A percentile compares a stretch with the other conserved stretches of the same genome.
Evolutionary conservation across 2,797 vertebrate species (phyloP).

Genomic region (Bovichtus variegatus): DNA sequence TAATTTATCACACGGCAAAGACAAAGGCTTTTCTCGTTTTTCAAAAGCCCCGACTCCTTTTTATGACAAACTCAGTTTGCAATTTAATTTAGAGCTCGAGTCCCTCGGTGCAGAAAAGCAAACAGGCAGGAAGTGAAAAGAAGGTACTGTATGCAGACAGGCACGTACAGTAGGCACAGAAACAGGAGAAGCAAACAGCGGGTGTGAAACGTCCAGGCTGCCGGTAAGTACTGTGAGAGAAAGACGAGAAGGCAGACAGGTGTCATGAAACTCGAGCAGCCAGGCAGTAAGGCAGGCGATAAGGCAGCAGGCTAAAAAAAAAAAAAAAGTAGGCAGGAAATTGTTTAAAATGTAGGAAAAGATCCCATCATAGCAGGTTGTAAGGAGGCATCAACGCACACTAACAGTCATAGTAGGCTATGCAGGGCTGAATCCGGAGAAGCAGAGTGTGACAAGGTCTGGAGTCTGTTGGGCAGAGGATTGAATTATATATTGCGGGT

Average conservation of each 20-base stretch:
- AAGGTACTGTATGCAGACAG: conserved; percentile 65
- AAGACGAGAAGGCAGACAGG: conserved; percentile 73
- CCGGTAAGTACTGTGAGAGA: conserved; percentile 52
- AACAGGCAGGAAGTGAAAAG: conserved; percentile 69
- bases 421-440: conserved; percentile 57
- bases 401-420: conserved; percentile 34
- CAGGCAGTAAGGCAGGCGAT: conserved; percentile 41
- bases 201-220: conserved; percentile 67
- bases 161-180: conserved; percentile 46
- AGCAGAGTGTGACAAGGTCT: conserved; percentile 56
- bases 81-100: conserved; percentile 94
- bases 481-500: conserved; percentile 67
- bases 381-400: conserved; percentile 45
- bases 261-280: conserved; percentile 69
- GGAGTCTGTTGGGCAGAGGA: conserved; percentile 57
- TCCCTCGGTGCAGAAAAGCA: conserved; percentile 87
- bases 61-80: conserved; percentile 92
- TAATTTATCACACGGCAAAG: conserved; percentile 95
- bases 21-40: conserved; percentile 91
- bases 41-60: conserved; percentile 92
- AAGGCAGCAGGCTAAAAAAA: conserved; percentile 36
- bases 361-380: conserved; percentile 25
- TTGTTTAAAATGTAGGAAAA: conserved; percentile 45
- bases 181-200: conserved; percentile 62
- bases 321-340: conserved; percentile 49